Evolutionary conservation across 2,113 vertebrate species (phyloP), one percentile per base, ranked within the genome.

Genomic region (Serilophus lunatus): DNA sequence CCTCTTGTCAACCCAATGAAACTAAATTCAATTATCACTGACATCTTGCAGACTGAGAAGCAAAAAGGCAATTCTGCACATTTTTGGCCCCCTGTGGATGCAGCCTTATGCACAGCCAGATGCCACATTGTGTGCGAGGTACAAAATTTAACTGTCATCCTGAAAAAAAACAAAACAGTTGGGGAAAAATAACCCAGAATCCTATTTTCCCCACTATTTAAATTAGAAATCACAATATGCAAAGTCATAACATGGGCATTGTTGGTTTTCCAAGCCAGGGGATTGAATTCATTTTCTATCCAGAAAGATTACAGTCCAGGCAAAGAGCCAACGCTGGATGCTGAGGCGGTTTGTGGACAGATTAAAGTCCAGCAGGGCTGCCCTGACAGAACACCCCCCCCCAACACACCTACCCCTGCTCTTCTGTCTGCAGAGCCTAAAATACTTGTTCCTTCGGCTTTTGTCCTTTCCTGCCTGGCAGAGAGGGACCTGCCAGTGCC

Each of bases 101-200:
- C 3, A 69, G 85, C 88, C 93, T 86, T 95, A 65, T 80, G 91
- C 91, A 85, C 63, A 81, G 85, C 82, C 95, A 95, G 92, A 76
- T 91, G 70, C 88, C 4, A 2, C 29, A 10, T 45, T 13, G 92
- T 38, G 53, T 60, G 61, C 65, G 31, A 64, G 50, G 38, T 18
- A 82, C 59, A n/a, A 59, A 53, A 80, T 70, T 44, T n/a, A 70
- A 93, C 71, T 29, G 12, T 45, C 35, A 29, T 31, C 59, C 44
- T 33, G 12, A 2, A 4, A 28, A 50, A 5, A 33, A 31, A 4
- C 13, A 4, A 12, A 47, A 13, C 50, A 38, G 25, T 9, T 50
- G 0, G 18, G 50, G 29, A 44, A 87, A 87, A 87, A 87, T 40
- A 50, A 91, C 72, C 12, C 20, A 53, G 53, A 23, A 0, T 25